phyloP scores from a whole-genome alignment of 2,113 vertebrate species.

The Isichthys henryi region DNA sequence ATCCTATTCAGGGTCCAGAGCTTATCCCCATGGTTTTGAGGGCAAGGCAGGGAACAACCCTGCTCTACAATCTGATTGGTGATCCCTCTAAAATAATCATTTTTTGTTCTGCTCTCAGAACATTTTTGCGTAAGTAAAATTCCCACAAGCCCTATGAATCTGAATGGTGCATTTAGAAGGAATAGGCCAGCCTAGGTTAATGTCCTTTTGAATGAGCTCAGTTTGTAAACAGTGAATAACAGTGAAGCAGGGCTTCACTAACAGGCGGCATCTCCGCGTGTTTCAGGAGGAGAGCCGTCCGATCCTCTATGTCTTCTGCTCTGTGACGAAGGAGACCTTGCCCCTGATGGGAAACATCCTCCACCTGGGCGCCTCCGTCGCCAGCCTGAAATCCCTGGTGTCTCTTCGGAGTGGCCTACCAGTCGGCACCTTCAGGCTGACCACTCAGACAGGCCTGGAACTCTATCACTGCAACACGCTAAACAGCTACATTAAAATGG shows the following conservation, averaged over 20 bases:
- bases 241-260: neutral
- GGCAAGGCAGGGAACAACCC: neutral
- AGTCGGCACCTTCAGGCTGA: conserved; percentile 60
- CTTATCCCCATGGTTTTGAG: neutral
- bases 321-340: conserved; percentile 55
- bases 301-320: conserved; percentile 54
- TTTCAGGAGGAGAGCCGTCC: conserved; percentile 60
- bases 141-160: neutral
- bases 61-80: neutral
- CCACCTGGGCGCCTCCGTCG: conserved; percentile 50
- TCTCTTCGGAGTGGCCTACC: conserved; percentile 56
- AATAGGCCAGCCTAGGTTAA: neutral
- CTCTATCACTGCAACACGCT: conserved; percentile 67
- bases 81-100: neutral
- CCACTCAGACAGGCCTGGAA: conserved; percentile 45
- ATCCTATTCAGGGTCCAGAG: neutral
- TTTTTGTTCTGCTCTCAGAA: neutral
- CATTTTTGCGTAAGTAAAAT: neutral
- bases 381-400: conserved; percentile 51
- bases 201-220: neutral
- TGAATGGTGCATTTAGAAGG: neutral
- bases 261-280: neutral
- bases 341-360: conserved; percentile 44
- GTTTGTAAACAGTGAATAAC: neutral
- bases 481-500: conserved; percentile 49